phyloP scores from a whole-genome alignment of 2,113 vertebrate species.

The Malurus melanocephalus region DNA sequence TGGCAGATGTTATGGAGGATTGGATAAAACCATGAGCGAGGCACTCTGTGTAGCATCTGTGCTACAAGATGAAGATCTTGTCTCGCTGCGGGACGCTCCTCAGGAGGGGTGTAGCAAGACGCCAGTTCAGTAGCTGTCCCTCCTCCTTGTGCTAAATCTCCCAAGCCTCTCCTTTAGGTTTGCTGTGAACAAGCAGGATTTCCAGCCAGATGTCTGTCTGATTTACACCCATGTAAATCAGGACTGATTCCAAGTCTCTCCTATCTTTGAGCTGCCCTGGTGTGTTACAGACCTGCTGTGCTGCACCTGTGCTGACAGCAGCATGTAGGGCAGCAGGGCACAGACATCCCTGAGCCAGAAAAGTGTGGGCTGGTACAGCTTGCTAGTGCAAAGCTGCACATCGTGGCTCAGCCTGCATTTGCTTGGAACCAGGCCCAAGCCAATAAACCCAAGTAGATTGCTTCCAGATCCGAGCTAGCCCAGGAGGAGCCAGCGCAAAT shows the following conservation, averaged over 20 bases:
- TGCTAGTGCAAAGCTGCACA: background rate
- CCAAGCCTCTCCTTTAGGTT: background rate
- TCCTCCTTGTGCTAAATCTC: background rate
- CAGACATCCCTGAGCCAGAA: background rate
- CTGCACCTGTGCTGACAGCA: constrained; percentile 9
- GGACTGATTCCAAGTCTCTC: background rate
- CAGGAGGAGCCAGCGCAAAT: constrained; percentile 12
- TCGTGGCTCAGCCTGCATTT: background rate
- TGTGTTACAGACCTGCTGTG: background rate
- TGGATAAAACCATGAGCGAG: background rate
- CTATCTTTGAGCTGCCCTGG: background rate
- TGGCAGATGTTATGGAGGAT: background rate
- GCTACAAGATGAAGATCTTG: background rate
- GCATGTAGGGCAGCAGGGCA: background rate
- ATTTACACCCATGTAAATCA: background rate
- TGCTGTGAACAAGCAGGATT: background rate
- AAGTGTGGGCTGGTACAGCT: background rate
- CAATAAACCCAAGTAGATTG: constrained; percentile 43
- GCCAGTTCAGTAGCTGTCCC: constrained; percentile 21
- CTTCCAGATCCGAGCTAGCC: constrained; percentile 36
- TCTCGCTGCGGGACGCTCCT: background rate
- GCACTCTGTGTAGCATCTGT: background rate
- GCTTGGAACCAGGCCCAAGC: constrained; percentile 30
- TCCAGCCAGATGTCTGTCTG: background rate
- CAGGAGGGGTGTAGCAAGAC: background rate